A percentile compares a stretch with the other conserved stretches of the same genome.
Conservation (phyloP, 2,797 vertebrate species). For the Syncerus caffer region DNA sequence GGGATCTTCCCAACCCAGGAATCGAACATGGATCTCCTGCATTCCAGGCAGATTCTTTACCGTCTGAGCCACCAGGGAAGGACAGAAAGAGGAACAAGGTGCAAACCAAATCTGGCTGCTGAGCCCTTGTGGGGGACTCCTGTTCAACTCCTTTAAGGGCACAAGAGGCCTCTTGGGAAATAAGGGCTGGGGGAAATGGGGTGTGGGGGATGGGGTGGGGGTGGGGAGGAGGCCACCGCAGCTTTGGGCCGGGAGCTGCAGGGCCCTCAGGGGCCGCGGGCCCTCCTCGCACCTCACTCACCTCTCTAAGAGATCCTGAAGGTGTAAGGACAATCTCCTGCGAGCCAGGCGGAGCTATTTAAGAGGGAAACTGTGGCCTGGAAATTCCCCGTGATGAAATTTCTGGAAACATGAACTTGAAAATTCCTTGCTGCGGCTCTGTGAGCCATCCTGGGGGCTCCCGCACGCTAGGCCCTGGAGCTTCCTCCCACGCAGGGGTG, state of each 20-base stretch:
- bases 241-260: not conserved
- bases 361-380: not conserved
- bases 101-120: not conserved
- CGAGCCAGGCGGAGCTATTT: not conserved
- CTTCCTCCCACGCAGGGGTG: not conserved
- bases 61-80: not conserved
- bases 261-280: not conserved
- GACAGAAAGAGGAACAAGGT: not conserved
- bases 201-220: too few relatives aligned
- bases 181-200: not conserved
- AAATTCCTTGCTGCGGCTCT: not conserved
- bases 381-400: slow-evolving; percentile 46
- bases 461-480: not conserved
- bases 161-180: not conserved
- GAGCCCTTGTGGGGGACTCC: not conserved
- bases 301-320: not conserved
- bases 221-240: not conserved
- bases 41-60: not conserved
- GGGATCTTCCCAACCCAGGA: not conserved
- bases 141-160: not conserved
- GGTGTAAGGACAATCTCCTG: not conserved
- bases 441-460: not conserved
- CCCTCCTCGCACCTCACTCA: not conserved
- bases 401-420: slow-evolving; percentile 28
- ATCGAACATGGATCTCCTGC: not conserved